Conservation (phyloP, 2,797 vertebrate species). For the Botia kubotai region DNA sequence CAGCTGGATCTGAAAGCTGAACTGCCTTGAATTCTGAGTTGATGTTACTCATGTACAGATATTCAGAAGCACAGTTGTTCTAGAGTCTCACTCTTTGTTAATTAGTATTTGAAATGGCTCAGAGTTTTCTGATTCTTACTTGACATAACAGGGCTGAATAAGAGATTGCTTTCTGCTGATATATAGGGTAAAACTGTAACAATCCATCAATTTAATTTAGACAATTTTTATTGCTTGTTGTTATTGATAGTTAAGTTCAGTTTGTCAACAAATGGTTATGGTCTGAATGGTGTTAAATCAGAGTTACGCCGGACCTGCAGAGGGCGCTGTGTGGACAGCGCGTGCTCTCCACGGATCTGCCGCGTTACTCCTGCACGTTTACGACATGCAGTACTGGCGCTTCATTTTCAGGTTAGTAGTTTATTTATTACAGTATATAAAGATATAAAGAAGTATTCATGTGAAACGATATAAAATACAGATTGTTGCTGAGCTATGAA, state of each 20-base stretch:
- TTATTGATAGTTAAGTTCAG: too few species aligned
- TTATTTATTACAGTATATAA: neutral
- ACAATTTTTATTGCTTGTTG: too few species aligned
- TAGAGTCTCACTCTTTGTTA: neutral
- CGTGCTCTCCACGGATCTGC: neutral
- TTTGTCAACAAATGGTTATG: too few species aligned
- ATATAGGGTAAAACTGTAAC: constrained; percentile 50
- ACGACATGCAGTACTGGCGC: too few species aligned
- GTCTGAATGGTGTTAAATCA: too few species aligned
- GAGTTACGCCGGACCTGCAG: neutral
- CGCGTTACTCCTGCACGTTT: neutral
- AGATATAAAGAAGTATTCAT: neutral
- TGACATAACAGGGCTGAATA: constrained; percentile 32
- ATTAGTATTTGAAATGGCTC: constrained; percentile 15
- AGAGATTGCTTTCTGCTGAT: constrained; percentile 63
- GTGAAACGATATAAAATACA: neutral
- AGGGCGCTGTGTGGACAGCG: neutral
- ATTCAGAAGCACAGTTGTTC: neutral
- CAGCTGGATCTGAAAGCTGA: neutral
- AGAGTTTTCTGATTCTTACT: constrained; percentile 4
- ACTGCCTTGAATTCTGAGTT: too few species aligned
- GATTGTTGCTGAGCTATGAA: neutral
- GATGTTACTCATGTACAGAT: neutral
- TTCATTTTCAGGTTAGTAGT: neutral
- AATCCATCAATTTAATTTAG: too few species aligned